Base-by-base conservation (phyloP, 2,888 invertebrate species). In the Drosophila robusta region DNA sequence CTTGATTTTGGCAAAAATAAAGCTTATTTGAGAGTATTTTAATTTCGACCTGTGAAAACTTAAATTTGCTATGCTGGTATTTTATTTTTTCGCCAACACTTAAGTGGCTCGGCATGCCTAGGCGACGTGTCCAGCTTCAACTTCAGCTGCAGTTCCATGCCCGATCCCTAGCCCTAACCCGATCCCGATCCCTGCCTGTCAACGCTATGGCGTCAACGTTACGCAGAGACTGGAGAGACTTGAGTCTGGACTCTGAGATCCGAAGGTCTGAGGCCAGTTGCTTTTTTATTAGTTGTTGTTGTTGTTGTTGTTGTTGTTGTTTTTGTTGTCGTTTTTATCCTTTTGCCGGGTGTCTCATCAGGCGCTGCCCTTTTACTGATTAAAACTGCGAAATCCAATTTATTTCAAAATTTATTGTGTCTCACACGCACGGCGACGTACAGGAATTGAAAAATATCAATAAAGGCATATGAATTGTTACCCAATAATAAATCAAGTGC, bases 361-460 rank as follows among this genome's bases (percentile, higher is more conserved):
- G 66, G 70, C 76, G 70, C 78, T 74, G 76, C 78, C 78, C 70
- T 70, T 58, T 71, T 72, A 80, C 87, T 86, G 88, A 88, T 88
- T 88, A 85, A 88, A 85, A 85, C 87, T 87, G 81, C 81, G 87
- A 84, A 88, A 86, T 81, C 87, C 89, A 88, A 86, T 86, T 86
- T 86, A 86, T 86, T 86, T 88, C 85, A 87, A 87, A 88, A 88
- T 88, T 86, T 88, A 88, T 85, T 85, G 88, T 85, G 84, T 86
- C 82, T 83, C 82, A 83, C 82, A 83, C 82, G 87, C 85, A 76
- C 77, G 66, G 75, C 47, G 85, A 87, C 82, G 82, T 87, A 71
- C 79, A 83, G 82, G 82, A 83, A 83, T 83, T 83, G 85, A 87
- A 83, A 82, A 83, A 83, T 83, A 83, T 83, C 82, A 83, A 83